Conservation (phyloP, 2,888 invertebrate species). For the Meteorus cinctellus region DNA sequence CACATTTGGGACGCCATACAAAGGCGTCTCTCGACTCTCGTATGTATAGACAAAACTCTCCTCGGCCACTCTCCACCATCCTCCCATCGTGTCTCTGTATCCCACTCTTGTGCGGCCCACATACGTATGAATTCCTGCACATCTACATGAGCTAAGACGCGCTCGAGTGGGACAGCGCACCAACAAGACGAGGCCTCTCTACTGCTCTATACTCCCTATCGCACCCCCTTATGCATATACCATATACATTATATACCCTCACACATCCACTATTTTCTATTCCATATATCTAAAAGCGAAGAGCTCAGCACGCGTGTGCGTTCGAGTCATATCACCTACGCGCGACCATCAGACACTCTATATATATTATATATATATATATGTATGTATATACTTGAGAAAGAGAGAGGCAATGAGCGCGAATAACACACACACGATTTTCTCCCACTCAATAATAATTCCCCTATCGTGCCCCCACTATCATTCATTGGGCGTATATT, state of each 20-base stretch:
- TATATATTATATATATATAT: background rate
- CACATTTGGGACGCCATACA: constrained; percentile 27
- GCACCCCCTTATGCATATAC: background rate
- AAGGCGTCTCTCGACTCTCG: constrained; percentile 1
- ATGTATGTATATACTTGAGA: background rate
- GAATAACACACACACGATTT: constrained; percentile 41
- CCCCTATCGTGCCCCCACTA: constrained; percentile 66
- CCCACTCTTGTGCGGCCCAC: constrained; percentile 24
- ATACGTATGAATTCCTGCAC: constrained; percentile 39
- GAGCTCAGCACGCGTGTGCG: background rate
- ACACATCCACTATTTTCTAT: constrained; percentile 33
- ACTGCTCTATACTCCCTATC: background rate
- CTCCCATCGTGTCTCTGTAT: background rate
- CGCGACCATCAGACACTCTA: constrained; percentile 37
- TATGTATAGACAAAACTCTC: constrained; percentile 19
- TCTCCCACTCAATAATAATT: constrained; percentile 55
- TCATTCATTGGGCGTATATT: constrained; percentile 59
- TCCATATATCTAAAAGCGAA: constrained; percentile 2
- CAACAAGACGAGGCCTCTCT: constrained; percentile 20
- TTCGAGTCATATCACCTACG: constrained; percentile 36
- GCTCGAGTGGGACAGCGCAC: constrained; percentile 41
- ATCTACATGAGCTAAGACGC: constrained; percentile 45
- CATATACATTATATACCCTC: constrained; percentile 21
- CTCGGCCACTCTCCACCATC: constrained; percentile 14
- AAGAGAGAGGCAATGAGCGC: constrained; percentile 12